Percentiles rank a stretch among this genome's conserved stretches.
Evolutionary conservation across 2,797 vertebrate genomes (phyloP).

Genomic region (Crenuchus spilurus): DNA sequence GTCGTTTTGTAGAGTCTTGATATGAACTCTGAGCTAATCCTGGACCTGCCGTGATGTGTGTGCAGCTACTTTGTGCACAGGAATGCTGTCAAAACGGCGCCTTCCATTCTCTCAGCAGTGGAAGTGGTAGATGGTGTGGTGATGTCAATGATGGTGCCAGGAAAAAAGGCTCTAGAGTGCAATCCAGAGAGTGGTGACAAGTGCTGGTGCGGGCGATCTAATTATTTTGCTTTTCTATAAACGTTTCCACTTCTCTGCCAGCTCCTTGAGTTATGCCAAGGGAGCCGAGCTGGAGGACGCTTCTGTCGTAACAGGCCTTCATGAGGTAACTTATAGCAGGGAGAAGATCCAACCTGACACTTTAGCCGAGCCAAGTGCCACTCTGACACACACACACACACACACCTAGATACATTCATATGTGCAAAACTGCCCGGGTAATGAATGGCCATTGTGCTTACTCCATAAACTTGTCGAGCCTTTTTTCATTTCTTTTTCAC

Average conservation of each 20-base stretch:
- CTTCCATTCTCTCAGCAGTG: background rate
- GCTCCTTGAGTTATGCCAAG: constrained; percentile 59
- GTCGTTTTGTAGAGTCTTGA: background rate
- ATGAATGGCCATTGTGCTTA: constrained; percentile 90
- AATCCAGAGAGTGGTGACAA: constrained; percentile 15
- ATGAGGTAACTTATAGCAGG: constrained; percentile 63
- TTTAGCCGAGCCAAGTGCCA: constrained; percentile 40
- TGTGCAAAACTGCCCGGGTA: constrained; percentile 66
- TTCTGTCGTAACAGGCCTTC: constrained; percentile 67
- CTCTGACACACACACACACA: constrained; percentile 65
- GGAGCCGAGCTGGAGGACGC: constrained; percentile 32
- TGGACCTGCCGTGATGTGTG: background rate
- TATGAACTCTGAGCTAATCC: background rate
- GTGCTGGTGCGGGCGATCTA: constrained; percentile 40
- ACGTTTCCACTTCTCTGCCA: constrained; percentile 44
- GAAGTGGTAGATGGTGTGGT: background rate
- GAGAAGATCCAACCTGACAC: constrained; percentile 60
- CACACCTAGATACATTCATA: constrained; percentile 65
- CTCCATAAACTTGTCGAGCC: constrained; percentile 94
- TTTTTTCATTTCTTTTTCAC: constrained; percentile 86
- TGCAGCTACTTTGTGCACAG: background rate
- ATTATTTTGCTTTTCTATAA: constrained; percentile 54
- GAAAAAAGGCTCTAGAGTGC: background rate
- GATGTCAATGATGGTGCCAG: constrained; percentile 2
- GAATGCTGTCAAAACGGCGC: constrained; percentile 35